phyloP scores from a whole-genome alignment of 2,113 vertebrate genomes.

The Oreochromis spilurus region DNA sequence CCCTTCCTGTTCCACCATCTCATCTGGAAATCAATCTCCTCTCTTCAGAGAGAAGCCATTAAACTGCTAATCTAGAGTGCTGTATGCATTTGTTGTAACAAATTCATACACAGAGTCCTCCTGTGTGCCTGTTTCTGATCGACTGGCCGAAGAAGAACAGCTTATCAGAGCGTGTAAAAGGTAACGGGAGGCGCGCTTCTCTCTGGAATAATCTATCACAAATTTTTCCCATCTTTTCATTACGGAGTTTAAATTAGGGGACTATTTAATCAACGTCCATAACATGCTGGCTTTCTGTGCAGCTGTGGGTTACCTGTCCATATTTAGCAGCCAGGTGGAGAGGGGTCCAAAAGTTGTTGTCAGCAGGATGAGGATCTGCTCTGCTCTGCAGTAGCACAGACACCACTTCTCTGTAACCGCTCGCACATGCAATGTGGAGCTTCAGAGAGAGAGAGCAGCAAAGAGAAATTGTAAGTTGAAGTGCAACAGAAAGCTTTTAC shows the following conservation, averaged over 20 bases:
- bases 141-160: slow-evolving; percentile 23
- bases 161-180: slow-evolving; percentile 29
- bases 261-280: not conserved
- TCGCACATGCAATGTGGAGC: slow-evolving; percentile 89
- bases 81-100: not conserved
- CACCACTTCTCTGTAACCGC: slow-evolving; percentile 85
- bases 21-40: slow-evolving; percentile 54
- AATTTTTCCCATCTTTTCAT: slow-evolving; percentile 21
- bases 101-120: not conserved
- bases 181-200: not conserved
- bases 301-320: slow-evolving; percentile 80
- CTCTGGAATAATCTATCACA: slow-evolving; percentile 6
- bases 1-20: not conserved
- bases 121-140: slow-evolving; percentile 18
- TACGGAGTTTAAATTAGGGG: not conserved
- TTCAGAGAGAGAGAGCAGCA: slow-evolving; percentile 25
- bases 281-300: not conserved
- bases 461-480: not conserved
- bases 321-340: slow-evolving; percentile 93
- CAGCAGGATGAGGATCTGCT: slow-evolving; percentile 77
- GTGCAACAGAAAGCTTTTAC: not conserved
- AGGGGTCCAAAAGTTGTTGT: slow-evolving; percentile 85
- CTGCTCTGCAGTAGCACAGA: slow-evolving; percentile 79
- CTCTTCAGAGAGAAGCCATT: slow-evolving; percentile 7
- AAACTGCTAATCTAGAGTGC: slow-evolving; percentile 39